Base-by-base conservation (phyloP, 2,113 vertebrate species). In the Entosphenus tridentatus region DNA sequence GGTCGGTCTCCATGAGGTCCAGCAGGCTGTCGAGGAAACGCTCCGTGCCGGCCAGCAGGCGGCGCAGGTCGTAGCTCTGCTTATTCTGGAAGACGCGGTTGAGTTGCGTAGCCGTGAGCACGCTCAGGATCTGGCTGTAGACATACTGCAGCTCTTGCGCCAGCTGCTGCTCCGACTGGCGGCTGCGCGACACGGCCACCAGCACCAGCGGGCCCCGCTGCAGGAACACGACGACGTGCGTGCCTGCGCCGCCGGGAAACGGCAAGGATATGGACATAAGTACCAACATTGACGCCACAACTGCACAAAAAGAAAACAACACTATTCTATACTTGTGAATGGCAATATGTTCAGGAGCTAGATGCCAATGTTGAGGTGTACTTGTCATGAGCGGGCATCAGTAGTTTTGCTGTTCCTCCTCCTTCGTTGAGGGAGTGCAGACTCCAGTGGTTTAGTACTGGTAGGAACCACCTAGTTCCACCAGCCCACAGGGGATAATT, bases 61-160 rank as follows among this genome's bases (percentile, higher is more conserved):
- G 82, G 8, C 89, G 81, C 57, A 93, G 81, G 74, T 95, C 89
- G 1, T 92, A 95, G 79, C 89, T 92, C 73, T 91, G 87, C 76
- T 93, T 91, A 72, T 85, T 85, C 18, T 88, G 83, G 10, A 95
- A 95, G 78, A 95, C 88, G 73, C 87, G 86, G 13, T 83, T 77
- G 74, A 95, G 86, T 55, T 87, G 88, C 56, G 86, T 87, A 54
- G 86, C 85, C 0, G 89, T 95, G 56, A 95, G 77, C 73, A 92
- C 87, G 78, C 88, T 92, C 75, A 93, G 81, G 70, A 95, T 95
- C 79, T 95, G 89, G n/a, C 87, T 81, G 68, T 95, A 88, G 12
- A 95, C 87, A 1, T 89, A 89, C 2, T 84, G 76, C 55, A 95
- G 83, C 76, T 95, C 89, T 9, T 70, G 76, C 0, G 83, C 81